Evolutionary conservation across 2,888 invertebrate genomes (phyloP).

Genomic region (Rotaria magnacalcarata): DNA sequence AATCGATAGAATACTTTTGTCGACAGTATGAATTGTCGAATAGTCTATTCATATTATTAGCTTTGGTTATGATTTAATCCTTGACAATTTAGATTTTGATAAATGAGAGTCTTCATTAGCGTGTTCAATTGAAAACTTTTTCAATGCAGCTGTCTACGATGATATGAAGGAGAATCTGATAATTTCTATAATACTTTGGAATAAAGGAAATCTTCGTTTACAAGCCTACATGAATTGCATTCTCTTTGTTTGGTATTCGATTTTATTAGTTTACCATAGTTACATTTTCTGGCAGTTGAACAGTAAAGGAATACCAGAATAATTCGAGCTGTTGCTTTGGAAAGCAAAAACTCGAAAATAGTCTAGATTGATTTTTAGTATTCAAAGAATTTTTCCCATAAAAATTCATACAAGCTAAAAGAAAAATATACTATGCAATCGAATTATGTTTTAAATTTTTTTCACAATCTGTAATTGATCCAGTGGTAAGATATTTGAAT

Average conservation of each 20-base stretch:
- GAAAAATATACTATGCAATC: not conserved
- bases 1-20: too few relatives aligned
- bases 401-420: conserved; percentile 4
- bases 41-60: too few relatives aligned
- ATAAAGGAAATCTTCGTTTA: too few relatives aligned
- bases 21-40: too few relatives aligned
- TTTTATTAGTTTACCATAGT: not conserved
- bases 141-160: too few relatives aligned
- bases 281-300: not conserved
- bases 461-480: not conserved
- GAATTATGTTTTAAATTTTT: not conserved
- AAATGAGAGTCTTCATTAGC: too few relatives aligned
- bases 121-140: too few relatives aligned
- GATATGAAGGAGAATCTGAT: too few relatives aligned
- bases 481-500: not conserved
- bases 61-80: too few relatives aligned
- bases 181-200: too few relatives aligned
- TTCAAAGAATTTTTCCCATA: not conserved
- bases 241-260: not conserved
- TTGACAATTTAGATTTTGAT: too few relatives aligned
- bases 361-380: not conserved
- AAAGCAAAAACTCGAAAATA: not conserved
- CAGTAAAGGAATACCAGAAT: not conserved
- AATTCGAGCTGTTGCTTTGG: not conserved
- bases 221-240: too few relatives aligned